phyloP scores from a whole-genome alignment of 1,140 invertebrate species.

The Plutomurus gul region DNA sequence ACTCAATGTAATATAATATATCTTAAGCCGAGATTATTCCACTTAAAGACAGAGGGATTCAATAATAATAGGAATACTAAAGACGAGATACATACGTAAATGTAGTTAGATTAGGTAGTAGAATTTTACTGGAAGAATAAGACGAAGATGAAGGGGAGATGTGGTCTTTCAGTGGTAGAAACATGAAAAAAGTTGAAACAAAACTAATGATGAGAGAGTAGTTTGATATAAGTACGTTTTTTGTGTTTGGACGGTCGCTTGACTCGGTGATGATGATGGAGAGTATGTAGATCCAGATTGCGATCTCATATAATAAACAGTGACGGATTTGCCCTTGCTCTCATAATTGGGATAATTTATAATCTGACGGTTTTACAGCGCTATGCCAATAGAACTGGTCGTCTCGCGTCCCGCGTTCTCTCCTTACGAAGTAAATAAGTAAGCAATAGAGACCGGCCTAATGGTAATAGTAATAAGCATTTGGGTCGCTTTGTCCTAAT shows the following conservation, averaged over 20 bases:
- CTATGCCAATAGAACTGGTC: not conserved
- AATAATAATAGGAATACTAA: slow-evolving; percentile 7
- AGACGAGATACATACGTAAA: too few relatives aligned
- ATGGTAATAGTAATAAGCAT: slow-evolving; percentile 11
- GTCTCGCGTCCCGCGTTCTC: not conserved
- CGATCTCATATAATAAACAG: slow-evolving; percentile 34
- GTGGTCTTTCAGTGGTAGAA: not conserved
- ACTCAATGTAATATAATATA: too few relatives aligned
- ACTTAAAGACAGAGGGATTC: too few relatives aligned
- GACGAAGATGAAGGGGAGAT: not conserved
- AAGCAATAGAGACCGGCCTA: slow-evolving; percentile 1
- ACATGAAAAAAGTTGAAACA: slow-evolving; percentile 10
- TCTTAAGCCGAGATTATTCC: too few relatives aligned
- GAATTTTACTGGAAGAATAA: too few relatives aligned
- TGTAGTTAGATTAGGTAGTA: not conserved
- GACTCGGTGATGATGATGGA: slow-evolving; percentile 16
- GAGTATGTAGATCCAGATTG: slow-evolving; percentile 21
- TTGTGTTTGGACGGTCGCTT: not conserved
- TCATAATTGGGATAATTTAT: slow-evolving; percentile 48
- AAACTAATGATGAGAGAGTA: slow-evolving; percentile 24
- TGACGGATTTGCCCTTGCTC: slow-evolving; percentile 45
- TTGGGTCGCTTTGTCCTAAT: slow-evolving; percentile 19
- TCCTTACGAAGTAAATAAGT: not conserved
- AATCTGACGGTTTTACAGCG: slow-evolving; percentile 44
- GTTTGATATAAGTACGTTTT: slow-evolving; percentile 1